A percentile compares a stretch with the other conserved stretches of the same genome.
Conservation (phyloP, 2,113 vertebrate genomes). For the Hippoglossus stenolepis region DNA sequence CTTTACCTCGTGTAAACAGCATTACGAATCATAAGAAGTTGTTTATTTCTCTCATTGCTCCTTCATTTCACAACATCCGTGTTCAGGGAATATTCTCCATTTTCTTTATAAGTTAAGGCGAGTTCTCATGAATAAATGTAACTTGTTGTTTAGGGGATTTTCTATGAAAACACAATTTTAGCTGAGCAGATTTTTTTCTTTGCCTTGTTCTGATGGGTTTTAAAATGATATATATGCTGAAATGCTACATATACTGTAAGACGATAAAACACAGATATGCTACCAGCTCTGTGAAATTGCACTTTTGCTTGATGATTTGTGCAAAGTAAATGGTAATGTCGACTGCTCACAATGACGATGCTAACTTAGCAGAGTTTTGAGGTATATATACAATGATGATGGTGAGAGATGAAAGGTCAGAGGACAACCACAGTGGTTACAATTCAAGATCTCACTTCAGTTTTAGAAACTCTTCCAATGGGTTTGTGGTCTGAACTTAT, state of each 20-base stretch:
- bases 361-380: no score
- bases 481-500: no score
- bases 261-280: neutral
- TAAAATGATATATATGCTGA: neutral
- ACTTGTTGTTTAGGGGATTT: neutral
- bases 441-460: no score
- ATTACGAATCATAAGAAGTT: constrained; percentile 35
- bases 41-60: constrained; percentile 6
- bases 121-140: neutral
- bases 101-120: neutral
- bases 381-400: no score
- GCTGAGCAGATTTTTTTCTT: neutral
- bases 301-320: no score
- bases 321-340: no score
- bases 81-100: neutral
- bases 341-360: no score
- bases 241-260: neutral
- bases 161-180: neutral
- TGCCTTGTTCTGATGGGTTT: neutral
- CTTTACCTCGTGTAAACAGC: constrained; percentile 61
- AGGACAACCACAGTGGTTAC: no score
- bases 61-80: constrained; percentile 15
- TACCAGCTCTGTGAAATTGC: neutral
- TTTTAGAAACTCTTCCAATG: no score
- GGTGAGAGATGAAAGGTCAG: no score